phyloP scores from a whole-genome alignment of 2,888 invertebrate genomes.

The Philaethria dido region DNA sequence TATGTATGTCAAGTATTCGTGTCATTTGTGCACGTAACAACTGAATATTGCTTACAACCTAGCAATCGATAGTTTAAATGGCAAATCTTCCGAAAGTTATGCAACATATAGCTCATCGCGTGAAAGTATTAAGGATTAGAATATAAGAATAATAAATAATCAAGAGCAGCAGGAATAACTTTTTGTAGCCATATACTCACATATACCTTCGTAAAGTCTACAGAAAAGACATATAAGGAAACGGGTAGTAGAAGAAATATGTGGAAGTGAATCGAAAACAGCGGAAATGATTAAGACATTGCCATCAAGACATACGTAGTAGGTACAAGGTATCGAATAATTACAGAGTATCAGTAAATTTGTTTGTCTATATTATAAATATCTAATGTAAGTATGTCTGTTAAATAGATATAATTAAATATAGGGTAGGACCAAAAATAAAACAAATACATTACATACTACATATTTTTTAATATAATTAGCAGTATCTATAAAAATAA shows the following conservation, averaged over 20 bases:
- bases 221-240: slow-evolving; percentile 30
- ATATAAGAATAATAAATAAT: slow-evolving; percentile 29
- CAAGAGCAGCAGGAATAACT: background rate
- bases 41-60: slow-evolving; percentile 52
- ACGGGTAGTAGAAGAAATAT: slow-evolving; percentile 26
- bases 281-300: slow-evolving; percentile 32
- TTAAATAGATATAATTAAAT: background rate
- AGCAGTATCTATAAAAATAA: too few species aligned
- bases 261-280: slow-evolving; percentile 36
- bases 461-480: too few species aligned
- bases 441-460: too few species aligned
- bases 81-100: slow-evolving; percentile 51
- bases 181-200: slow-evolving; percentile 4
- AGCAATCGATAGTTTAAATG: slow-evolving; percentile 52
- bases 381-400: background rate
- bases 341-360: background rate
- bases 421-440: too few species aligned
- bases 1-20: slow-evolving; percentile 50
- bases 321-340: slow-evolving; percentile 1
- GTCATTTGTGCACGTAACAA: slow-evolving; percentile 52
- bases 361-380: background rate
- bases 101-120: slow-evolving; percentile 48
- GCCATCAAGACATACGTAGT: slow-evolving; percentile 1
- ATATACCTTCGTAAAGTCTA: background rate
- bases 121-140: slow-evolving; percentile 49